Evolutionary conservation across 2,113 vertebrate species (phyloP).

Genomic region (Falcunculus frontatus): DNA sequence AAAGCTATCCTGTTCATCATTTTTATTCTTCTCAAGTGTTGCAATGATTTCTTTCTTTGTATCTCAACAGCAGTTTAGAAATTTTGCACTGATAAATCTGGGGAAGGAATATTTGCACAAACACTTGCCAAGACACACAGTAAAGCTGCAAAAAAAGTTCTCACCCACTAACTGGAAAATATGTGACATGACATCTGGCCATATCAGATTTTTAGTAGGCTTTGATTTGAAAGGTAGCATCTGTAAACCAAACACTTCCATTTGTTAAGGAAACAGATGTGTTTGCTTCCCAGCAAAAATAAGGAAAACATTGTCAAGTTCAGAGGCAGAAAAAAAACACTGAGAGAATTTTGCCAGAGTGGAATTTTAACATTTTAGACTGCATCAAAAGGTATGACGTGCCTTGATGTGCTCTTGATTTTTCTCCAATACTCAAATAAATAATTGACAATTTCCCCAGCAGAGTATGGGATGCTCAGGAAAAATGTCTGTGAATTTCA

Average conservation of each 20-base stretch:
- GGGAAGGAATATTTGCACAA: not conserved
- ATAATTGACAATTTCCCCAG: slow-evolving; percentile 8
- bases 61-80: not conserved
- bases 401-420: slow-evolving; percentile 16
- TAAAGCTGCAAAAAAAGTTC: not conserved
- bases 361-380: slow-evolving; percentile 18
- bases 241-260: slow-evolving; percentile 1
- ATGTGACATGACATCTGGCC: not conserved
- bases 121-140: not conserved
- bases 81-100: not conserved
- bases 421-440: slow-evolving; percentile 12
- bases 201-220: not conserved
- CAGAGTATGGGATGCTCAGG: not conserved
- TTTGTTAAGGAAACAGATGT: slow-evolving; percentile 26
- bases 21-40: not conserved
- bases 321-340: not conserved
- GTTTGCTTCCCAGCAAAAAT: not conserved
- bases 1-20: not conserved
- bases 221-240: slow-evolving; percentile 33
- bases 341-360: not conserved
- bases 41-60: not conserved
- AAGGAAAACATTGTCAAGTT: slow-evolving; percentile 18
- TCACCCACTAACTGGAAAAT: slow-evolving; percentile 1
- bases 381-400: not conserved
- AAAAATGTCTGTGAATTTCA: not conserved